These are phyloP conservation scores for human DNA, from an alignment of 2,113 vertebrate species.

Conservation along the genomic window DNA sequence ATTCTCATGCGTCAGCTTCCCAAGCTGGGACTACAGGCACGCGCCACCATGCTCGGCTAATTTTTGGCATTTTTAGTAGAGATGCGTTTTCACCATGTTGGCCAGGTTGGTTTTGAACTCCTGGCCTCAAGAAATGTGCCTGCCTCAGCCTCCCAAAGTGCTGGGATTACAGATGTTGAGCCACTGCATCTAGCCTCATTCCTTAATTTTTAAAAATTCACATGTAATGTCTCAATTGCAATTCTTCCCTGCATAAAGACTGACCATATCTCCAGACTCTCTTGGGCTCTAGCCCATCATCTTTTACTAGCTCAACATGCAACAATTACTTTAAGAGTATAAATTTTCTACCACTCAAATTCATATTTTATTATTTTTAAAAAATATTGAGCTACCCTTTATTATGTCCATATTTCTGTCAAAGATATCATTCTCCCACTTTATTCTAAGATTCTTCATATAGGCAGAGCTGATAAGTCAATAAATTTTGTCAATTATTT, in stretches of 20 bases:
- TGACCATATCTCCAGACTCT: not conserved
- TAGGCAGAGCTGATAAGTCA: not conserved
- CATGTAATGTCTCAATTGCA: not conserved
- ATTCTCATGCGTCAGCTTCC: too few species aligned
- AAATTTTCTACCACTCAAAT: not conserved
- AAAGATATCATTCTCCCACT: not conserved
- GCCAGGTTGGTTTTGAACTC: too few species aligned
- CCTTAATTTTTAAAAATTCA: not conserved
- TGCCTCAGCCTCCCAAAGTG: too few species aligned
- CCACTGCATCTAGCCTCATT: not conserved
- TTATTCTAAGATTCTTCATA: not conserved
- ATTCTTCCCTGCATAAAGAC: not conserved
- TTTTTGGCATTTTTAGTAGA: too few species aligned
- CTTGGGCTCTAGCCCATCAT: not conserved
- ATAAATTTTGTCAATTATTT: not conserved
- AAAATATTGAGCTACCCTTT: not conserved
- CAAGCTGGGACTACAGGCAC: too few species aligned
- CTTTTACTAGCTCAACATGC: not conserved
- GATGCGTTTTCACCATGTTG: too few species aligned
- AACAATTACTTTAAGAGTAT: not conserved
- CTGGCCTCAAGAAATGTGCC: too few species aligned
- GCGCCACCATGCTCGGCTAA: too few species aligned
- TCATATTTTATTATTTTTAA: constrained; percentile 14
- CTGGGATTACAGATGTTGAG: too few species aligned
- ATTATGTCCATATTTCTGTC: not conserved